Evolutionary conservation across 2,888 invertebrate genomes (phyloP).

Genomic region (Rhingia rostrata): DNA sequence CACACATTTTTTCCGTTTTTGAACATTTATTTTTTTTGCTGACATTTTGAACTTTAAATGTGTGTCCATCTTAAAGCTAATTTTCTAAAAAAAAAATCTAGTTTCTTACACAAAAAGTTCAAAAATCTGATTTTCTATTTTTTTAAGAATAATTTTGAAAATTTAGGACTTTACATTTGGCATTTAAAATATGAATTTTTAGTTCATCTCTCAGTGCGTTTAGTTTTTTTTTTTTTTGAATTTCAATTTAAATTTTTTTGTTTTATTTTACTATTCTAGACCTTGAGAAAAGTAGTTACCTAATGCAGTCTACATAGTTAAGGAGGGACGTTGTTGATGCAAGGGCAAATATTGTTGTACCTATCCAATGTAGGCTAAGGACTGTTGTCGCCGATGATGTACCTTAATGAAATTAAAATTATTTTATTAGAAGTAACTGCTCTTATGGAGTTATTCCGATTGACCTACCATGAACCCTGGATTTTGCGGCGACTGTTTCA

Average conservation of each 20-base stretch:
- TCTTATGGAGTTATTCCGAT: not conserved
- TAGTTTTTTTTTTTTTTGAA: not conserved
- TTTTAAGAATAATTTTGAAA: constrained; percentile 39
- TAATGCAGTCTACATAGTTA: constrained; percentile 41
- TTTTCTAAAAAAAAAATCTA: constrained; percentile 35
- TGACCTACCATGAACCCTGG: constrained; percentile 86
- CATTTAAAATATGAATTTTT: constrained; percentile 58
- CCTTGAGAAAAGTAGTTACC: constrained; percentile 61
- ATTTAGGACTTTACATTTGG: constrained; percentile 71
- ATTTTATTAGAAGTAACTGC: not conserved
- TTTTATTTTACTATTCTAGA: constrained; percentile 12
- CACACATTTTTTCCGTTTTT: constrained; percentile 22
- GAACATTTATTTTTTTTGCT: constrained; percentile 3
- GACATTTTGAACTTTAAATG: constrained; percentile 33
- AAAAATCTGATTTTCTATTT: constrained; percentile 17
- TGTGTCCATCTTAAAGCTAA: constrained; percentile 57
- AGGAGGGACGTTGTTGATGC: constrained; percentile 65
- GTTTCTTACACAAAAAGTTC: constrained; percentile 58
- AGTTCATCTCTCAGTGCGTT: constrained; percentile 62
- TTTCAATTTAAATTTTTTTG: too few relatives aligned
- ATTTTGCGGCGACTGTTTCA: constrained; percentile 87
- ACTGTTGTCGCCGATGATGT: constrained; percentile 48
- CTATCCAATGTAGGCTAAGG: constrained; percentile 43
- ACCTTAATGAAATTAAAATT: constrained; percentile 16
- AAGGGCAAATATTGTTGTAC: constrained; percentile 47